Percentiles rank a stretch among this genome's conserved stretches.
These are phyloP conservation scores for Alviniconcha strummeri DNA, from an alignment of 2,888 invertebrate species.

Conservation along the genomic window DNA sequence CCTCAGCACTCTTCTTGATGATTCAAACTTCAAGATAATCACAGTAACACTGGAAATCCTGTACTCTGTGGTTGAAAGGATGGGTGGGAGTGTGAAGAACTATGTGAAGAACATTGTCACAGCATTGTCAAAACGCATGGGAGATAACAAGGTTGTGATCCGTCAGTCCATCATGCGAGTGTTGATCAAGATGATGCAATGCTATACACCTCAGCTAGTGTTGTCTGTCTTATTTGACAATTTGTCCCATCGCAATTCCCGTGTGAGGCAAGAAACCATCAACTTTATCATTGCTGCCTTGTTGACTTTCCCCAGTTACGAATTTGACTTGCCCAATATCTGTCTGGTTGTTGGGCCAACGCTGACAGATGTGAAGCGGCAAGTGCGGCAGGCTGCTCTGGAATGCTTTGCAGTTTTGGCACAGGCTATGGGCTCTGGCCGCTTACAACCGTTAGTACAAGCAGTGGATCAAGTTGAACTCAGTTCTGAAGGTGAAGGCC, in stretches of 20 bases:
- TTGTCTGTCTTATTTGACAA: constrained; percentile 76
- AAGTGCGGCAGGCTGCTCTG: constrained; percentile 85
- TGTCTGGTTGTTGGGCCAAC: constrained; percentile 75
- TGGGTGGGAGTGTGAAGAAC: constrained; percentile 73
- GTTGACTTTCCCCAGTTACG: constrained; percentile 86
- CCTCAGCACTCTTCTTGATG: constrained; percentile 78
- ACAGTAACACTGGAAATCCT: constrained; percentile 75
- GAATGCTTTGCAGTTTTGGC: constrained; percentile 87
- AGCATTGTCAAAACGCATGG: constrained; percentile 74
- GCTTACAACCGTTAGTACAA: constrained; percentile 77
- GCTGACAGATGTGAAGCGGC: constrained; percentile 80
- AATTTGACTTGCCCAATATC: constrained; percentile 78
- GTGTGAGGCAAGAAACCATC: constrained; percentile 84
- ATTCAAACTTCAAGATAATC: constrained; percentile 78
- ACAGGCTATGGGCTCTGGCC: constrained; percentile 80
- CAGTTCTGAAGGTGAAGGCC: constrained; percentile 71
- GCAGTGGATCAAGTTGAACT: constrained; percentile 74
- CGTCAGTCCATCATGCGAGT: constrained; percentile 76
- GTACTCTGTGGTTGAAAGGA: constrained; percentile 73
- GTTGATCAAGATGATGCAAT: constrained; percentile 76
- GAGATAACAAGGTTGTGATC: constrained; percentile 76
- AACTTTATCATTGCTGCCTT: constrained; percentile 86
- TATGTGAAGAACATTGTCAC: constrained; percentile 75
- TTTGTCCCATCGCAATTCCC: constrained; percentile 74
- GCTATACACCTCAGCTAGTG: constrained; percentile 76